phyloP scores from a whole-genome alignment of 2,113 vertebrate genomes.

The Notarius lentiginosus region DNA sequence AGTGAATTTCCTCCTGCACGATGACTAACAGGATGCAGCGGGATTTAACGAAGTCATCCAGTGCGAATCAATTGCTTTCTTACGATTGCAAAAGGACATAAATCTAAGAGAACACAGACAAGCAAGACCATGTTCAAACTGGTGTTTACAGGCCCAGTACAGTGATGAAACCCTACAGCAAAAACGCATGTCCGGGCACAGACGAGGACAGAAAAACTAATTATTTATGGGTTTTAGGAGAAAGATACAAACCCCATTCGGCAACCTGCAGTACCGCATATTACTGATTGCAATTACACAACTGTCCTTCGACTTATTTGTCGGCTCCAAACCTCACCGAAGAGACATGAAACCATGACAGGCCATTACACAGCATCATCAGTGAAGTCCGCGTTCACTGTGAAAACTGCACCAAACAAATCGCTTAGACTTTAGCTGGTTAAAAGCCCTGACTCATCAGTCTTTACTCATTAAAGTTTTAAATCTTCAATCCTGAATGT shows the following conservation, averaged over 20 bases:
- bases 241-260: constrained; percentile 45
- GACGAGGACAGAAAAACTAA: neutral
- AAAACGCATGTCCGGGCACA: neutral
- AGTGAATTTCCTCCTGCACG: neutral
- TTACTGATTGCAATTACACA: constrained; percentile 70
- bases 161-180: neutral
- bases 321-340: neutral
- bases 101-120: neutral
- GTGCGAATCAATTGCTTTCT: neutral
- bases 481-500: neutral
- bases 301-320: constrained; percentile 42
- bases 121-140: neutral
- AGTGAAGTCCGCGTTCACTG: neutral
- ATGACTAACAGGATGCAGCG: neutral
- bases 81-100: neutral
- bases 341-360: constrained; percentile 1
- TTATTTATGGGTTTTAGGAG: neutral
- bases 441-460: neutral
- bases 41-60: neutral
- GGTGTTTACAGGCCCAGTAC: neutral
- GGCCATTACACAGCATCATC: constrained; percentile 5
- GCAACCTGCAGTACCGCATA: constrained; percentile 52
- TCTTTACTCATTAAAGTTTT: neutral
- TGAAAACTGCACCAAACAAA: neutral
- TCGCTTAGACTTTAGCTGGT: neutral